Conservation (phyloP, 2,797 vertebrate genomes). For the Acipenser oxyrinchus region DNA sequence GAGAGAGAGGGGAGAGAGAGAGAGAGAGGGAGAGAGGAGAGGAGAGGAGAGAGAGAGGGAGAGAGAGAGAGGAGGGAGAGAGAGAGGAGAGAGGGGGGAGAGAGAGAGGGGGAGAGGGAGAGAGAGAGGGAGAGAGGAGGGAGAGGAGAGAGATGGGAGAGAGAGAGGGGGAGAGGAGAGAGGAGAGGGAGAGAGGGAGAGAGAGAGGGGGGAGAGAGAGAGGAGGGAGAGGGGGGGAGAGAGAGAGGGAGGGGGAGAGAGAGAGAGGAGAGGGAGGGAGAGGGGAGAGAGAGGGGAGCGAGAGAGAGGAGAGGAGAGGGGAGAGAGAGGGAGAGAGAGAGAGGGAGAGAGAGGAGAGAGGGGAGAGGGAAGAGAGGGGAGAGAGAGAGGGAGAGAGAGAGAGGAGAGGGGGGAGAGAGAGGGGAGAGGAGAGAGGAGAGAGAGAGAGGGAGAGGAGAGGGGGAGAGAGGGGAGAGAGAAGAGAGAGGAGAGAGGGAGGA, state of each 20-base stretch:
- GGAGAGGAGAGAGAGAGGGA: no score
- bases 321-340: background rate
- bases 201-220: no score
- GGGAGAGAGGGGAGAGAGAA: no score
- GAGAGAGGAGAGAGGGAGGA: no score
- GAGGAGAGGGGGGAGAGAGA: no score
- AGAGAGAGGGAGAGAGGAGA: no score
- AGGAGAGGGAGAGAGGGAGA: background rate
- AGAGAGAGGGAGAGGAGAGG: no score
- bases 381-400: no score
- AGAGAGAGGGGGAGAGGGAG: constrained; percentile 2
- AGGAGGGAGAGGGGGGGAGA: no score
- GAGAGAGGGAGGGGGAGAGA: no score
- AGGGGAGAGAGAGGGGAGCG: background rate
- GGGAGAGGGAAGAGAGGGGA: background rate
- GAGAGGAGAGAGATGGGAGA: constrained; percentile 1
- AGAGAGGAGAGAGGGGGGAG: constrained; percentile 11
- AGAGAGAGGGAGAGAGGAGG: background rate
- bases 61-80: constrained; percentile 34
- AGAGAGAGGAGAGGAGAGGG: background rate
- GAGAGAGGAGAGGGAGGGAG: background rate
- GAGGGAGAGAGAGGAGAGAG: background rate
- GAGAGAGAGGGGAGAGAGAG: no score
- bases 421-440: no score
- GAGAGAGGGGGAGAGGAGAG: constrained; percentile 2